phyloP scores from a whole-genome alignment of 2,797 vertebrate species.

The Heteromormyrus szaboi region DNA sequence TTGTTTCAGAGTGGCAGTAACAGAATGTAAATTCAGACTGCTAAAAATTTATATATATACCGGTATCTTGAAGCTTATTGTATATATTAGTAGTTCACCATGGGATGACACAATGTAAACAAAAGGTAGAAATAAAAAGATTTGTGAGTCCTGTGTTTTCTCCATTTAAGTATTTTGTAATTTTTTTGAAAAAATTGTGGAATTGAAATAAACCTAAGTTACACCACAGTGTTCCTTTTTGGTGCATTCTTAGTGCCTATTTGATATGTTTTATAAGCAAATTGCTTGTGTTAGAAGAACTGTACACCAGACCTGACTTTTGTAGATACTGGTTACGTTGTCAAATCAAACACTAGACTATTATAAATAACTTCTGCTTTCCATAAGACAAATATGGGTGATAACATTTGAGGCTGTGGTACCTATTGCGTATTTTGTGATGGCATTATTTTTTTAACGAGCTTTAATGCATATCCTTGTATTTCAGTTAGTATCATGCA shows the following conservation, averaged over 20 bases:
- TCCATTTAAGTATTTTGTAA: constrained; percentile 99
- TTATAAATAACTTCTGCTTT: background rate
- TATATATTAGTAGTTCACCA: constrained; percentile 99
- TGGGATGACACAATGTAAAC: constrained; percentile 99
- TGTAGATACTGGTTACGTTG: background rate
- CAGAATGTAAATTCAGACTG: constrained; percentile 93
- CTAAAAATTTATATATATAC: constrained; percentile 95
- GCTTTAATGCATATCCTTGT: background rate
- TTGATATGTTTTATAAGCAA: background rate
- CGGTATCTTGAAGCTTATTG: constrained; percentile 99
- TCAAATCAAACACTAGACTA: background rate
- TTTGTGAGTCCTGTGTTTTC: constrained; percentile 99
- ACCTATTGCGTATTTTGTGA: background rate
- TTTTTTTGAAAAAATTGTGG: constrained; percentile 99
- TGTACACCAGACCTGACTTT: background rate
- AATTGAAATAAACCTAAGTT: constrained; percentile 99
- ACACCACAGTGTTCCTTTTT: constrained; percentile 73
- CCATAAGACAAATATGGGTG: background rate
- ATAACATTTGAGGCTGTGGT: background rate
- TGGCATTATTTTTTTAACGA: background rate
- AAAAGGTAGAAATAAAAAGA: constrained; percentile 97
- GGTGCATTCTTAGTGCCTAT: constrained; percentile 17
- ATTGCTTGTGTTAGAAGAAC: background rate
- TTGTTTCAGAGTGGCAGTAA: constrained; percentile 85
- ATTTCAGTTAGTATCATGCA: background rate